These are phyloP conservation scores for Echeneis naucrates DNA, from an alignment of 2,797 vertebrate species.

Conservation along the genomic window DNA sequence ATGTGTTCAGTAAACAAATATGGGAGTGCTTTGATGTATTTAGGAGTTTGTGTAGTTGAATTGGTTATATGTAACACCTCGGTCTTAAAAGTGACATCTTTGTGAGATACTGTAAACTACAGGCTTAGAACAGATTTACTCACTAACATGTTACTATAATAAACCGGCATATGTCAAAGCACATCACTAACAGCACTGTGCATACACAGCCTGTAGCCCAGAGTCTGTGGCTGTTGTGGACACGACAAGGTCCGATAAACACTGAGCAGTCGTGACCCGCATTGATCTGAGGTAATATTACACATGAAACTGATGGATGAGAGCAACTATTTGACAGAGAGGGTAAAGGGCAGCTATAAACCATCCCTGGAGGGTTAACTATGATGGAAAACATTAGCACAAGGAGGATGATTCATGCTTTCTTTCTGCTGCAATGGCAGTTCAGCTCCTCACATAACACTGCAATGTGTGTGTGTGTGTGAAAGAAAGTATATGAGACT, in stretches of 20 bases:
- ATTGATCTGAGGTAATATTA: conserved; percentile 79
- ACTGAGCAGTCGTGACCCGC: conserved; percentile 66
- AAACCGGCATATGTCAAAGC: neutral
- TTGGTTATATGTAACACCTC: neutral
- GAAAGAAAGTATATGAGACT: conserved; percentile 24
- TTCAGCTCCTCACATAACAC: conserved; percentile 41
- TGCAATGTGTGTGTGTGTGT: conserved; percentile 16
- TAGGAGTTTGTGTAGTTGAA: neutral
- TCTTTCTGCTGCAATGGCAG: conserved; percentile 50
- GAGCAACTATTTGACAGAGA: conserved; percentile 69
- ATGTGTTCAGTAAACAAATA: neutral
- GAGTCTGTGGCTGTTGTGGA: conserved; percentile 4
- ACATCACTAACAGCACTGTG: neutral
- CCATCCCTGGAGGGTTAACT: conserved; percentile 60
- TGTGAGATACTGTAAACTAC: neutral
- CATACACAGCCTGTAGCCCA: conserved; percentile 5
- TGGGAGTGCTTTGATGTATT: neutral
- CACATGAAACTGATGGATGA: conserved; percentile 75
- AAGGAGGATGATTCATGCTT: conserved; percentile 67
- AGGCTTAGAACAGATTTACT: neutral
- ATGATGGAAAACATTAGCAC: conserved; percentile 74
- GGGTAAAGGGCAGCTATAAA: conserved; percentile 74
- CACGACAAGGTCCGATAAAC: conserved; percentile 43
- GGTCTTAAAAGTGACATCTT: neutral
- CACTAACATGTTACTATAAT: neutral